Conservation (phyloP, 92 coral and sea anemone genomes). For the Palythoa grandis region DNA sequence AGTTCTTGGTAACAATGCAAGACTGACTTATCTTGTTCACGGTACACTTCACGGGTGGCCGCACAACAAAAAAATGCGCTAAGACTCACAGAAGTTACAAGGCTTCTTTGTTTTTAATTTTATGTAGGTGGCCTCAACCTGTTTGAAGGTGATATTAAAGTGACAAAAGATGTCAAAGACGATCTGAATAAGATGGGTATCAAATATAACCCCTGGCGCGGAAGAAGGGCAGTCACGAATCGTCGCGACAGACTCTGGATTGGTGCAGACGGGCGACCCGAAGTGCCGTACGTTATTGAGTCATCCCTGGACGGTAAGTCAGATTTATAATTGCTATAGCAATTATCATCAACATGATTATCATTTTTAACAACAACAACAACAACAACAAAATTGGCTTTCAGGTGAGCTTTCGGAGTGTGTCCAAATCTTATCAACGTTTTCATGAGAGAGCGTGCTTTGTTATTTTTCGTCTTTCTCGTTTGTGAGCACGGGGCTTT, state of each 20-base stretch:
- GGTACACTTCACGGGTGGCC: too few relatives aligned
- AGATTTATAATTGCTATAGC: background rate
- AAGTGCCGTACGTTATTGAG: slow-evolving; percentile 69
- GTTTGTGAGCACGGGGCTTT: too few relatives aligned
- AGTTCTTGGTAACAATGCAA: too few relatives aligned
- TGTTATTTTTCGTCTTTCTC: too few relatives aligned
- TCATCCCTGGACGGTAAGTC: slow-evolving; percentile 44
- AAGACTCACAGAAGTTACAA: background rate
- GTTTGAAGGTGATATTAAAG: slow-evolving; percentile 74
- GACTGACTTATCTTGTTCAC: too few relatives aligned
- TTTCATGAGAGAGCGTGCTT: too few relatives aligned
- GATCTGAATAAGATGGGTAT: slow-evolving; percentile 42
- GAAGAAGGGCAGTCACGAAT: slow-evolving; percentile 74
- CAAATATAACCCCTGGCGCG: slow-evolving; percentile 17
- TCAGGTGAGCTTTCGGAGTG: too few relatives aligned
- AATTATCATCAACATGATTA: too few relatives aligned
- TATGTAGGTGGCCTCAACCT: slow-evolving; percentile 42
- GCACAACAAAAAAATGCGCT: too few relatives aligned
- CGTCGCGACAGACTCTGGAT: slow-evolving; percentile 62
- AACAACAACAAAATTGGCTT: too few relatives aligned
- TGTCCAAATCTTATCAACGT: too few relatives aligned
- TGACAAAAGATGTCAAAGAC: slow-evolving; percentile 45
- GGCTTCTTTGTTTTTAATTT: background rate
- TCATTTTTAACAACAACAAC: too few relatives aligned
- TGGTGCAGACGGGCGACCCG: slow-evolving; percentile 50